A percentile compares a stretch with the other conserved stretches of the same genome.
phyloP scores from a whole-genome alignment of 2,113 vertebrate species.

The Turnix velox region DNA sequence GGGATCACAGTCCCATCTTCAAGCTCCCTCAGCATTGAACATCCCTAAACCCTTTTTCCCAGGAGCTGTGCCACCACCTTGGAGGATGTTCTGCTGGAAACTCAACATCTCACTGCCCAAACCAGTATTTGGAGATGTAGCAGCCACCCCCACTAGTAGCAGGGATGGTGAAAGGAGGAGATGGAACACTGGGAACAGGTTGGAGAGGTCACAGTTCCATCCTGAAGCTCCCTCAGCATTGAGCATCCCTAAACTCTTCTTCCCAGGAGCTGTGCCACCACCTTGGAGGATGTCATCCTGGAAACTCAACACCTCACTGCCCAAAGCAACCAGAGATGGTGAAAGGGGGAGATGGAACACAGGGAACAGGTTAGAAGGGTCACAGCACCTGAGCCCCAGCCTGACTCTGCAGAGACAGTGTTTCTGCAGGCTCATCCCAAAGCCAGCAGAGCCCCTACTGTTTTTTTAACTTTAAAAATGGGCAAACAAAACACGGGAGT shows the following conservation, averaged over 20 bases:
- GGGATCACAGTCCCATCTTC: background rate
- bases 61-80: background rate
- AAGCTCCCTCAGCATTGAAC: accelerated
- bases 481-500: slow-evolving; percentile 27
- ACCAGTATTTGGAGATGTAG: no score
- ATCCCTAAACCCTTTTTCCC: background rate
- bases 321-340: accelerated
- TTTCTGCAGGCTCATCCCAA: background rate
- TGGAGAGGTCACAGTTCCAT: no score
- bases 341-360: background rate
- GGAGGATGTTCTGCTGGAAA: background rate
- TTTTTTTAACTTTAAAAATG: background rate
- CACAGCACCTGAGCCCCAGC: background rate
- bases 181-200: no score
- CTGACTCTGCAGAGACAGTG: background rate
- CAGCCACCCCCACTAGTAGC: no score
- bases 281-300: no score
- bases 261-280: no score
- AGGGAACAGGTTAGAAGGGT: slow-evolving; percentile 16
- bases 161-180: no score
- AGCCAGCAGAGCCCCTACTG: background rate
- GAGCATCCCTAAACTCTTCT: no score
- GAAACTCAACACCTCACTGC: background rate
- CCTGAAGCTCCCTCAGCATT: no score
- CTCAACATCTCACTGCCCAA: no score